Conservation (phyloP, 2,113 vertebrate species). For the Campylorhamphus procurvoides region DNA sequence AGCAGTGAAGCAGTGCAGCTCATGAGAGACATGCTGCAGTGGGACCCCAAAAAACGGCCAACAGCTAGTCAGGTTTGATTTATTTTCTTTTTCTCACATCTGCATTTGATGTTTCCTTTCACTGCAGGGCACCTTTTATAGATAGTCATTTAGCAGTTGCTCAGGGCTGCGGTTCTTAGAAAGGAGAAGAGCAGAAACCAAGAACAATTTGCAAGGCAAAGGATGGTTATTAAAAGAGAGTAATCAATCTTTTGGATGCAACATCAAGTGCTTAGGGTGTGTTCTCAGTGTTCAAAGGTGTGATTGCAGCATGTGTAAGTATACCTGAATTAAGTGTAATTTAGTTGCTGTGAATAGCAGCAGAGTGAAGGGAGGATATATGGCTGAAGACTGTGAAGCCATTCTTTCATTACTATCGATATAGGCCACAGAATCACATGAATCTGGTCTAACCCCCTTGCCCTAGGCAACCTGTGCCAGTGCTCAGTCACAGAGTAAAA, state of each 20-base stretch:
- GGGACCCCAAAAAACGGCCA: conserved; percentile 85
- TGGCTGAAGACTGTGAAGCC: not conserved
- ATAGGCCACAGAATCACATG: fast-evolving
- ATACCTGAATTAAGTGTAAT: not conserved
- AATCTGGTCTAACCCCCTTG: not conserved
- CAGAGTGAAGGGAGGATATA: not conserved
- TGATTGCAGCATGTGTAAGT: not conserved
- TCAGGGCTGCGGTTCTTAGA: not conserved
- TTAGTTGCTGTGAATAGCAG: not conserved
- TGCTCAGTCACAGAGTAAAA: not conserved
- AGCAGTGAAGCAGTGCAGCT: conserved; percentile 82
- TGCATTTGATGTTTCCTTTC: not conserved
- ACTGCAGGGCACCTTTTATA: not conserved
- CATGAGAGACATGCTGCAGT: conserved; percentile 85
- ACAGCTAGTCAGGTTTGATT: conserved; percentile 81
- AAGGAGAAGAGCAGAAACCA: not conserved
- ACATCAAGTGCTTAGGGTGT: not conserved
- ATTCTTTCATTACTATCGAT: not conserved
- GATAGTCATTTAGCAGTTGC: not conserved
- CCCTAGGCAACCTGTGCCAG: not conserved
- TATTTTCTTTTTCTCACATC: not conserved
- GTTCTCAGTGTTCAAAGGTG: not conserved
- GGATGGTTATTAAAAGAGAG: not conserved
- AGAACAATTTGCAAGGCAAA: not conserved
- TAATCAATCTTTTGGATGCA: not conserved